Base-by-base conservation (phyloP, 2,797 vertebrate species). In the Channallabes apus region DNA sequence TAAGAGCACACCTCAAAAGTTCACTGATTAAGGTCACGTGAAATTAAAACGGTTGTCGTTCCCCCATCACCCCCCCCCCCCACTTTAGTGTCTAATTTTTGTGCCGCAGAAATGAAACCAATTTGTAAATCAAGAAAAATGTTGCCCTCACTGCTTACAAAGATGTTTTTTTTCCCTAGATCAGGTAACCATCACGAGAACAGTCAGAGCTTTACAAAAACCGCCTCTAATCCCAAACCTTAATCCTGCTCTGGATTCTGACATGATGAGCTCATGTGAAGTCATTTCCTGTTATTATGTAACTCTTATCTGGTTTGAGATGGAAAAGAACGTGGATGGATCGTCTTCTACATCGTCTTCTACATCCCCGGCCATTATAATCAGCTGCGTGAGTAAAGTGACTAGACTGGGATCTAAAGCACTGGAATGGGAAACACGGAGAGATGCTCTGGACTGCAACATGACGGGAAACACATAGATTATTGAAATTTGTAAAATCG, bases 231-330 rank as follows among this genome's bases (percentile, higher is more conserved):
- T 32, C 62, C 62, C 24, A 54, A 32, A 54, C 9, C n/a, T 54
- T 67, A 67, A 81, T 81, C 41, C 41, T 67, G 41, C 32, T 67
- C 62, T 29, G 61, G 32, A 80, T 32, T 65, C 61, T 65, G 61
- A 46, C 62, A 51, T 27, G 54, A 78, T 76, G 65, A 81, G 22
- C 69, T 76, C 69, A 46, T 38, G 75, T 8, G 20, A 73, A 75
- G 79, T 82, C 84, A 82, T 80, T 80, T 85, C 79, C 69, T 56
- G 35, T 41, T 54, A 24, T 64, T 71, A 65, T 56, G 64, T 12
- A 82, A 77, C 12, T 20, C 59, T 46, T 27, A 41, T 22, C 72
- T 46, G 62, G 32, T 41, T n/a, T 22, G 9, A 79, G 65, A 61
- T 69, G 68, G 77, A 67, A 68, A 27, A 73, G 46, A 58, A 79